Evolutionary conservation across 2,113 vertebrate species (phyloP), one percentile per base, ranked within the genome.

Genomic region (Mesoclemmys tuberculata): DNA sequence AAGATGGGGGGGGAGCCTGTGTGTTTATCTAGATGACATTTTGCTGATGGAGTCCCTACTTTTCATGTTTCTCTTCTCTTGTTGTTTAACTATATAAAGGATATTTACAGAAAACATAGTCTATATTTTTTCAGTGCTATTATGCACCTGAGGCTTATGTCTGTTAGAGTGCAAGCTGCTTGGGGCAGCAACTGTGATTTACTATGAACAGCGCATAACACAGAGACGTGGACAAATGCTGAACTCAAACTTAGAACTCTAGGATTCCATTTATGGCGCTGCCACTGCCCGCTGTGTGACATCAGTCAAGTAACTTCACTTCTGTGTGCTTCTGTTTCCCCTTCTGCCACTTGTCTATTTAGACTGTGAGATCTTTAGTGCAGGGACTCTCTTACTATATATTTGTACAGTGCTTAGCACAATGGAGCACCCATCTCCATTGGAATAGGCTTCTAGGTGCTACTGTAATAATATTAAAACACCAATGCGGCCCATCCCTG

Each of bases 401-500:
- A 13, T 24, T 41, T 75, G 38, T 11, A 44, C 38, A 75, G 71
- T 26, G 68, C 38, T 44, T 75, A 26, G 38, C 71, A 75, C 21
- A 75, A 75, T 22, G 38, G 11, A 22, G 5, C 13, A 13, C 16
- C 1, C 1, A 1, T 61, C 52, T 35, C 31, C 1, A 52, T 10
- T 54, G 5, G 8, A 35, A 58, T 1, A 24, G n/a, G 12, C 4
- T 1, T 7, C 38, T 5, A 5, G 18, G 22, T 13, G 11, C n/a
- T 61, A 38, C 44, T 5, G 0, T 3, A 84, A 16, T 29, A 38
- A 31, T 35, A 31, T 2, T 24, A 38, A 26, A 19, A 75, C 24
- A 3, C 8, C 29, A 71, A 22, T 48, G 51, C 11, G 12, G 27
- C 2, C 27, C 21, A 7, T 71, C 2, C 12, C 35, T 68, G 41